phyloP scores from a whole-genome alignment of 2,113 vertebrate species.

The Bucco capensis region DNA sequence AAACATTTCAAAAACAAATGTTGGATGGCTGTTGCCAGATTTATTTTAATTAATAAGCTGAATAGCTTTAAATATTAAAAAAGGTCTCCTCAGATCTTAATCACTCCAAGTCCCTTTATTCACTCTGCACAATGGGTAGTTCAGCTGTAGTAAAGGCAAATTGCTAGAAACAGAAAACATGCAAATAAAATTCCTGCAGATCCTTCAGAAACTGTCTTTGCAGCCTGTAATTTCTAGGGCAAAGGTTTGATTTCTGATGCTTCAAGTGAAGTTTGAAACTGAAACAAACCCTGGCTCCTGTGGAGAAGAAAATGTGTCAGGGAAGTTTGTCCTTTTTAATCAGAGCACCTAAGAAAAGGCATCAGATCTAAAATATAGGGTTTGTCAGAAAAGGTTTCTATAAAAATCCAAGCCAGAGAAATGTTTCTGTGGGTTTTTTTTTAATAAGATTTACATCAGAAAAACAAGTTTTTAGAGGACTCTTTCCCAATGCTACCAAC shows the following conservation, averaged over 20 bases:
- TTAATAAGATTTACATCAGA: background rate
- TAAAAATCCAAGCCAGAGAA: background rate
- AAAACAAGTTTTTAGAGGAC: background rate
- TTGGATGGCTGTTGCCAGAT: background rate
- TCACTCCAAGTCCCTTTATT: background rate
- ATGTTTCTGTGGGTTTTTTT: background rate
- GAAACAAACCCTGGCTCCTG: conserved; percentile 33
- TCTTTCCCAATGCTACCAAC: background rate
- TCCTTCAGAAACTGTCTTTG: conserved; percentile 21
- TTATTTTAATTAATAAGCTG: background rate
- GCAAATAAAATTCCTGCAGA: conserved; percentile 25
- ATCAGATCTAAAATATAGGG: conserved; percentile 14
- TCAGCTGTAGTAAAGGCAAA: background rate
- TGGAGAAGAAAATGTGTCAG: conserved; percentile 40
- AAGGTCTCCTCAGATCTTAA: background rate
- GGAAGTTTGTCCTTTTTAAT: conserved; percentile 50
- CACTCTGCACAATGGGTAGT: background rate
- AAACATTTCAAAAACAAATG: background rate
- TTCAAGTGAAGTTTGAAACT: conserved; percentile 37
- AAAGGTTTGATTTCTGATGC: conserved; percentile 29
- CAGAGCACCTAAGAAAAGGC: conserved; percentile 16
- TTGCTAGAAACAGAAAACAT: background rate
- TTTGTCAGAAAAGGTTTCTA: conserved; percentile 17
- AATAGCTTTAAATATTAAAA: background rate
- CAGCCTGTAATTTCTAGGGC: conserved; percentile 36